Base-by-base conservation (phyloP, 1,140 invertebrate species). In the Cepaea nemoralis region DNA sequence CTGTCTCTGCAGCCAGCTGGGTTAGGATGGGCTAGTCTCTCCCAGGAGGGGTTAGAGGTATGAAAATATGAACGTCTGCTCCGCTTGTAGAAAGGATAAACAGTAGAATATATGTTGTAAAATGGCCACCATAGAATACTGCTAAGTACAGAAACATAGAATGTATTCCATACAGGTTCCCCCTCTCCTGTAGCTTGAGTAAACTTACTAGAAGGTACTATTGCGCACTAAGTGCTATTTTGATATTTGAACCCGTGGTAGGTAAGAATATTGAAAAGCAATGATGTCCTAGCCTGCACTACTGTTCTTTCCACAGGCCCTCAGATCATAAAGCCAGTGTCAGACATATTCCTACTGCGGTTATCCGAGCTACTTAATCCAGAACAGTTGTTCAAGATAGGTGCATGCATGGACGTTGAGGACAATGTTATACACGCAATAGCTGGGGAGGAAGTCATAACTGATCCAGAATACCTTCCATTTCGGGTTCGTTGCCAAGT, bases 381-480 rank as follows among this genome's bases (percentile, higher is more conserved):
- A 37, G 75, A 5, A 14, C 48, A 35, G 27, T 24, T 77, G 37
- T 63, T 39, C 50, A 63, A 77, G 37, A 59, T 77, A 27, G 75
- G 75, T 5, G 31, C 75, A 14, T 37, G 24, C 55, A 77, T 77
- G 75, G 75, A 77, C n/a, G 50, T 77, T 39, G 75, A 77, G 39
- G 75, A 77, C 35, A 77, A 77, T 40, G 75, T 77, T 16, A 77
- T 77, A 12, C 48, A 77, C 22, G 48, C 75, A 16, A 63, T 77
- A 6, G 27, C 45, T 24, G 75, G 6, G 19, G 75, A 77, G 35
- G 75, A 77, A 27, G 50, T 35, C 33, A 77, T 77, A 12, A 77
- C 37, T 22, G 75, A 77, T 40, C 33, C 50, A 39, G 39, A 35
- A 16, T 77, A 77, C 75, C n/a, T 59, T 5, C 48, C 75, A 63